Conservation (phyloP, 2,113 vertebrate genomes). For the Aegotheles bennettii region DNA sequence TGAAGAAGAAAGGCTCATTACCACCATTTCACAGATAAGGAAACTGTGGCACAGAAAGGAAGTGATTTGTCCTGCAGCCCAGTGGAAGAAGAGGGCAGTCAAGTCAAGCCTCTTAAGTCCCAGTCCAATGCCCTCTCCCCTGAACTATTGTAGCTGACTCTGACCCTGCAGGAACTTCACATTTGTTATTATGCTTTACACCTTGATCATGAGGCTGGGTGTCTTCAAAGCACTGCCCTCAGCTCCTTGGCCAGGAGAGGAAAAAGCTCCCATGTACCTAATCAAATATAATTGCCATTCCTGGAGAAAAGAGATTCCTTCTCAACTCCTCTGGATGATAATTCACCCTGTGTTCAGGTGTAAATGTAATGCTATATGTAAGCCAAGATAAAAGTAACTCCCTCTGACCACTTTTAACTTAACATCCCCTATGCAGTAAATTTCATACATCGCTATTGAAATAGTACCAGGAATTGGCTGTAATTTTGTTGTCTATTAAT, state of each 20-base stretch:
- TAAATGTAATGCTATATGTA: slow-evolving; percentile 65
- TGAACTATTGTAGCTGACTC: slow-evolving; percentile 50
- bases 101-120: slow-evolving; percentile 59
- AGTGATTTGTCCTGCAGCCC: slow-evolving; percentile 58
- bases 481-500: slow-evolving; percentile 53
- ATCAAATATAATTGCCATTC: slow-evolving; percentile 68
- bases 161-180: slow-evolving; percentile 61
- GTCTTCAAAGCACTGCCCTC: slow-evolving; percentile 66
- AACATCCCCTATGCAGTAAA: slow-evolving; percentile 55
- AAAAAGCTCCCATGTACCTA: slow-evolving; percentile 65
- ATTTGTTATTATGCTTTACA: slow-evolving; percentile 63
- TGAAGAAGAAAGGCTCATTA: slow-evolving; percentile 62
- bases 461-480: slow-evolving; percentile 11
- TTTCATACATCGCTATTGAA: slow-evolving; percentile 55
- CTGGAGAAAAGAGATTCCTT: slow-evolving; percentile 67
- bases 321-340: slow-evolving; percentile 65
- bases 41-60: slow-evolving; percentile 59
- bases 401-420: slow-evolving; percentile 61
- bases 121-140: slow-evolving; percentile 62
- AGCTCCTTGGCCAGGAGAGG: slow-evolving; percentile 60
- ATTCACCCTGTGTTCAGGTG: slow-evolving; percentile 65
- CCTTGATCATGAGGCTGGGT: slow-evolving; percentile 65
- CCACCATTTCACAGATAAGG: slow-evolving; percentile 49
- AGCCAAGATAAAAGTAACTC: slow-evolving; percentile 58
- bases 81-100: slow-evolving; percentile 51